These are phyloP conservation scores for Tetragnatha montana DNA, from an alignment of 2,888 invertebrate genomes.

Conservation along the genomic window DNA sequence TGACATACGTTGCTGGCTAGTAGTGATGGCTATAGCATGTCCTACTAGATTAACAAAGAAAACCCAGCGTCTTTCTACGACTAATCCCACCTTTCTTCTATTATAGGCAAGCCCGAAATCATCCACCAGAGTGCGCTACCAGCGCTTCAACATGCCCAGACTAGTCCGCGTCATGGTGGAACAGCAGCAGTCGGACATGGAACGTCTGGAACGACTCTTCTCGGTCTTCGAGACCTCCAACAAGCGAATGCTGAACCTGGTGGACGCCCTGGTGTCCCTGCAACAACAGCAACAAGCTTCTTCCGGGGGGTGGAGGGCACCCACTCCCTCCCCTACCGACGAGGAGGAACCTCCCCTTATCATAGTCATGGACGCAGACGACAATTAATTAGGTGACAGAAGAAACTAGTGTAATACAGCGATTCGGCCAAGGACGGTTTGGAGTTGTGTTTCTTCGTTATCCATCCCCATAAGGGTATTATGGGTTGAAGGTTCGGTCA, in stretches of 20 bases:
- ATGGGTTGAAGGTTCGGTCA: no score
- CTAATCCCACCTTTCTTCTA: neutral
- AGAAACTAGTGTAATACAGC: no score
- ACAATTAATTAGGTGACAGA: neutral
- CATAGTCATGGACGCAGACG: neutral
- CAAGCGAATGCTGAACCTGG: constrained; percentile 1
- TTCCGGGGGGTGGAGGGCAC: no score
- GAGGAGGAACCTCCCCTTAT: neutral
- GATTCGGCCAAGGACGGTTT: no score
- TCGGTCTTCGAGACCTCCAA: constrained; percentile 7
- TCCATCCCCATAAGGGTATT: no score
- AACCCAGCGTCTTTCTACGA: no score
- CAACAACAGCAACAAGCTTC: neutral
- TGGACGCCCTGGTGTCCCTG: constrained; percentile 6
- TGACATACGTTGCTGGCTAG: no score
- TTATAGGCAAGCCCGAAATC: neutral
- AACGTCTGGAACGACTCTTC: constrained; percentile 8
- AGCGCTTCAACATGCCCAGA: constrained; percentile 13
- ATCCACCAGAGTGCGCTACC: constrained; percentile 18
- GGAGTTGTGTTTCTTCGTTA: no score
- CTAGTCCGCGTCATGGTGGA: constrained; percentile 12
- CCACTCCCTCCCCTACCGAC: neutral
- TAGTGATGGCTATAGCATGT: no score
- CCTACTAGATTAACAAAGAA: neutral
- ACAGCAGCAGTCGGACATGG: constrained; percentile 30